Base-by-base conservation (phyloP, 2,888 invertebrate species). In the Dorcus hopei region DNA sequence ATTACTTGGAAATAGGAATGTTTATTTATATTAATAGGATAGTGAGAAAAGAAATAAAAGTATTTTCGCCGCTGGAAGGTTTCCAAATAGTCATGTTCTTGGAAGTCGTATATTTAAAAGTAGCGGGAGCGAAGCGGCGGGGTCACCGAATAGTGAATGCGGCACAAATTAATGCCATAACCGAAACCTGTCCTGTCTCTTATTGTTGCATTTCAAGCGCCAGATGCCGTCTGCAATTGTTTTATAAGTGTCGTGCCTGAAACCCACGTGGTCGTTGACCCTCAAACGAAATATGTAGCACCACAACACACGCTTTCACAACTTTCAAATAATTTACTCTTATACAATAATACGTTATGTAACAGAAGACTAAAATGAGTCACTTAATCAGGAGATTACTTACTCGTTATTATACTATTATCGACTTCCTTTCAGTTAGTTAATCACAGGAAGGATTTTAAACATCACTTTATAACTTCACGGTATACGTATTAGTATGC, bases 191-290 rank as follows among this genome's bases (percentile, higher is more conserved):
- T 57, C 57, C 51, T 51, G 57, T 57, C 57, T 50, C 52, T 57
- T 57, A 52, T 57, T 57, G 57, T 57, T 57, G 47, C 48, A 57
- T 57, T 57, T 57, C 58, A 61, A 54, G 56, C 59, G 58, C 59
- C 64, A 64, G 59, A 64, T 65, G 62, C 59, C 59, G 49, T 47
- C 58, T 53, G 54, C 52, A 50, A 63, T 65, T 65, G 65, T 65
- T 62, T 64, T 58, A 58, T 61, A 52, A 61, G 57, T 58, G 50
- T 33, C 26, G 26, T 33, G 26, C 16, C 57, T 49, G 57, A 56
- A 54, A 61, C 54, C 58, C 61, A 54, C 52, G 52, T 55, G 65
- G 62, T 61, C 65, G 54, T 60, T 59, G 61, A 62, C 63, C 62
- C 45, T 49, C 50, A 42, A 49, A 58, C 43, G 49, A 50, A 49